Evolutionary conservation across 1,140 invertebrate genomes (phyloP), one percentile per base, ranked within the genome.

Genomic region (Ceratosolen fusciceps): DNA sequence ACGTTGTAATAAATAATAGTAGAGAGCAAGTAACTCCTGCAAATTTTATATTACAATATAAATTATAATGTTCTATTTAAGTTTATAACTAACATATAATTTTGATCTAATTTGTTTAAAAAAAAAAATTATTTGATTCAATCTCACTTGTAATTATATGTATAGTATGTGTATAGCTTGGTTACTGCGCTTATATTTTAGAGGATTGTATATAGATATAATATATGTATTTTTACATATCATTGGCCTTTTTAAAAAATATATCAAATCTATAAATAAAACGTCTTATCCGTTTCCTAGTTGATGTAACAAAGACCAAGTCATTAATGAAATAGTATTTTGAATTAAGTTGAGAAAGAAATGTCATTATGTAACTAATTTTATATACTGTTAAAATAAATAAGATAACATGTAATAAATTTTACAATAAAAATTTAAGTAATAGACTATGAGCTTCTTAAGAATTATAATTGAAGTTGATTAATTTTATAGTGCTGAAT

Each of bases 211-310:
- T 80, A 90, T 90, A 90, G 86, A 86, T 86, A 84, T 84, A 83
- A 87, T 87, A 88, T 86, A 89, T 90, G 87, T 90, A 88, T 88
- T 90, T 89, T 89, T 87, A 89, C 88, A 89, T 88, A 89, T 87
- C 87, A 89, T 87, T 87, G 86, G 87, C 88, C 86, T 90, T 89
- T 86, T 87, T 87, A 82, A 87, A 82, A 83, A 88, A 83, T 86
- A 88, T 86, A 86, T 84, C 85, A 87, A 87, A 83, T 87, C 83
- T 87, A 87, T 86, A 43, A 80, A 85, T 84, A 85, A 84, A 75
- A 83, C 16, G 77, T 85, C 82, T 82, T 83, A 84, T 84, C 81
- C 82, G 75, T 84, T 83, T 74, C 83, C 80, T 65, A 56, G 80
- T 77, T 43, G 39, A 82, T 62, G 67, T 72, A 85, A 70, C 24